Base-by-base conservation (phyloP, 2,797 vertebrate genomes). In the Chaunax sp. region DNA sequence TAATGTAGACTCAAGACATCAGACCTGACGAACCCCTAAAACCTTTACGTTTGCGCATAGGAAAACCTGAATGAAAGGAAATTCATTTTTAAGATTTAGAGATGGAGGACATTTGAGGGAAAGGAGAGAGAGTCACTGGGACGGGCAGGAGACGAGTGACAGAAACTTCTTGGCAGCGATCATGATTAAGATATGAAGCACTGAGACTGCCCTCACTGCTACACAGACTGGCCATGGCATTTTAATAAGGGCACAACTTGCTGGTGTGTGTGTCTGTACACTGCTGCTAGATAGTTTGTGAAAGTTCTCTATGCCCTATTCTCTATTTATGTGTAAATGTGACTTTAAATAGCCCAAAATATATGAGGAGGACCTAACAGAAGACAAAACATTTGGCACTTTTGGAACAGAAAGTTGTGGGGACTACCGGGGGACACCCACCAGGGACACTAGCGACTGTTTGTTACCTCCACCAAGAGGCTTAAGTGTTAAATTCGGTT, bases 181-280 rank as follows among this genome's bases (percentile, higher is more conserved):
- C 81, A 81, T 83, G 78, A 82, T 89, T 85, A 75, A 90, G 61
- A 89, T 53, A 88, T 87, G 87, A 88, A 76, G 82, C 81, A 75
- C 80, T 78, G 82, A 77, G 76, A 73, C 82, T 83, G 76, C 63
- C 82, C 81, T 82, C 69, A 28, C 85, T 52, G 61, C 69, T 53
- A 38, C 84, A 81, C 62, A 62, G 71, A 79, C 81, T 60, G 77
- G 69, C 66, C 49, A 67, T 81, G 76, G 73, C 64, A 77, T 79
- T 82, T 83, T 77, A 80, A 82, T 69, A 80, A 66, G 73, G 71
- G 51, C 65, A 67, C 64, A 40, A 51, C n/a, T 41, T 68, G 52
- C 40, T 54, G 9, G 44, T 49, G 50, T 57, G 55, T 57, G 45
- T 49, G 35, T 60, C 20, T 43, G 56, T 47, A 49, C 22, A 49